Conservation (phyloP, 2,797 vertebrate genomes). For the Brachyalestes nurse region DNA sequence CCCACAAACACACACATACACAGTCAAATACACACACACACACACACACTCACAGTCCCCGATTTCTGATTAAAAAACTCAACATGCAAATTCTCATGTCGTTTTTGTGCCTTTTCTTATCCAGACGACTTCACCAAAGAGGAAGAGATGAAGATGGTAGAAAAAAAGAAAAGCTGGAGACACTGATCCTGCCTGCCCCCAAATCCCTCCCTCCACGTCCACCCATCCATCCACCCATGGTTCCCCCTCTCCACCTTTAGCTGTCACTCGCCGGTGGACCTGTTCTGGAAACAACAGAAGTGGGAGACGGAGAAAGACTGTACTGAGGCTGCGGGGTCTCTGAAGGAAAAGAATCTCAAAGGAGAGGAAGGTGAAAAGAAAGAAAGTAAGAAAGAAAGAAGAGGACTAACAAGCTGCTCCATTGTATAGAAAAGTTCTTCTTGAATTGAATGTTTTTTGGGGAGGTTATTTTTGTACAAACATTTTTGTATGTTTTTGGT, state of each 20-base stretch:
- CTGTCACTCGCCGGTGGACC: conserved; percentile 47
- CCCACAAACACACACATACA: conserved; percentile 29
- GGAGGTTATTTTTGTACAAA: conserved; percentile 29
- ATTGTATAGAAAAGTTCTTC: conserved; percentile 7
- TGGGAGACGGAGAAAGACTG: conserved; percentile 31
- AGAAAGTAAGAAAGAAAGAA: conserved; percentile 30
- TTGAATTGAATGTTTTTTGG: background rate
- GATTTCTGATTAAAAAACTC: background rate
- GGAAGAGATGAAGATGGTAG: conserved; percentile 64
- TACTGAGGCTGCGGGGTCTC: conserved; percentile 1
- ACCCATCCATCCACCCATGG: background rate
- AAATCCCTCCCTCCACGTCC: background rate
- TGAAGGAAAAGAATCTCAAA: conserved; percentile 15
- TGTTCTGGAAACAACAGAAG: conserved; percentile 55
- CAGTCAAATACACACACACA: no score
- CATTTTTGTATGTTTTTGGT: background rate
- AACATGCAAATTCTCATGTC: background rate
- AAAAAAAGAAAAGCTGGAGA: conserved; percentile 68
- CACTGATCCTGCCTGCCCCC: conserved; percentile 56
- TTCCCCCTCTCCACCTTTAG: background rate
- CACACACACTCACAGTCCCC: conserved; percentile 46
- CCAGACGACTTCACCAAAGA: conserved; percentile 62
- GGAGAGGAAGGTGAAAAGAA: conserved; percentile 52
- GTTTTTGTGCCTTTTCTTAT: conserved; percentile 12
- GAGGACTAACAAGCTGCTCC: conserved; percentile 39